Conservation (phyloP, 2,113 vertebrate genomes). For the Varanus komodoensis region DNA sequence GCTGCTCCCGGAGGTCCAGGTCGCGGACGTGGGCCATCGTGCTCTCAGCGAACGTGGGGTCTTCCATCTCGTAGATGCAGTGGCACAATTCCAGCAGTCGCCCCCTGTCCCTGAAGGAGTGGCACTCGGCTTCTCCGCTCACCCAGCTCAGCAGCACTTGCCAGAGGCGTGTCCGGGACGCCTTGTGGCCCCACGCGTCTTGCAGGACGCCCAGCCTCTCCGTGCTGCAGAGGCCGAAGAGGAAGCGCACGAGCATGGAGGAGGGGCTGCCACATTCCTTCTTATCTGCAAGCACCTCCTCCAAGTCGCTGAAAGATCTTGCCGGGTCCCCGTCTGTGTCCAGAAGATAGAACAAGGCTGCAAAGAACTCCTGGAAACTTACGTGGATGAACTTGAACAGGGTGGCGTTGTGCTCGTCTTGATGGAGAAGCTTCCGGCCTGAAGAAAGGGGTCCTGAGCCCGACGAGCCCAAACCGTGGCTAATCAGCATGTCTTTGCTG, state of each 20-base stretch:
- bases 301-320: neutral
- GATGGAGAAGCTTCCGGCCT: neutral
- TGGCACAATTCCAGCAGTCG: constrained; percentile 23
- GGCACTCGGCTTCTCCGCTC: neutral
- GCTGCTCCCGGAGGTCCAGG: constrained; percentile 7
- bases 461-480: neutral
- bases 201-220: neutral
- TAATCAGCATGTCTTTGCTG: neutral
- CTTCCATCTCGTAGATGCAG: constrained; percentile 31
- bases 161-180: neutral
- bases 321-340: neutral
- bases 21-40: neutral
- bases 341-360: constrained; percentile 31
- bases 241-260: constrained; percentile 19
- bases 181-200: neutral
- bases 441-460: constrained; percentile 19
- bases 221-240: constrained; percentile 19
- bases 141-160: neutral
- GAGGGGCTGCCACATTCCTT: neutral
- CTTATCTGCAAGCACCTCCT: neutral
- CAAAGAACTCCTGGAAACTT: constrained; percentile 60
- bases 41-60: neutral
- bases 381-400: constrained; percentile 46
- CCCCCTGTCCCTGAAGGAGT: neutral
- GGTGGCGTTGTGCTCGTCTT: neutral